Evolutionary conservation across 2,797 vertebrate genomes (phyloP).

Genomic region (Tangara arthus): DNA sequence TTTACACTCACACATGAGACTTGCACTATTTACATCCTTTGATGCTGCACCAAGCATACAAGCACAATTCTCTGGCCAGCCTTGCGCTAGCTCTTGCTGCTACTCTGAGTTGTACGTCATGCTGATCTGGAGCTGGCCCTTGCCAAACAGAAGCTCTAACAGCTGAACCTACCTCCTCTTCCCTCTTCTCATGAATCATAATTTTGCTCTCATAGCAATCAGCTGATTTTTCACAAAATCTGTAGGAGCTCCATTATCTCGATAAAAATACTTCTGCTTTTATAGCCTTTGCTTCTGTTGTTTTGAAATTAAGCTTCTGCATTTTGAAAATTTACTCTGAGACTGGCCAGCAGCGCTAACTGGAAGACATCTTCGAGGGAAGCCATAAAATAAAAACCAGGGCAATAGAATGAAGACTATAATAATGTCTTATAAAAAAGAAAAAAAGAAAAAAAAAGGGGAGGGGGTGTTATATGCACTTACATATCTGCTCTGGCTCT

Average conservation of each 20-base stretch:
- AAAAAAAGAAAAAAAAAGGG: background rate
- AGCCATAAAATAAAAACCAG: background rate
- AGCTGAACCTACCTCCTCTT: constrained; percentile 45
- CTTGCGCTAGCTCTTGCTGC: background rate
- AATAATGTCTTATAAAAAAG: background rate
- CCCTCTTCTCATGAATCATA: constrained; percentile 10
- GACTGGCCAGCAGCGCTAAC: background rate
- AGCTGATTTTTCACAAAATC: constrained; percentile 41
- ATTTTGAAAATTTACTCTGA: background rate
- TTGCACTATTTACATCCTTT: background rate
- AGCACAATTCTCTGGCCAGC: background rate
- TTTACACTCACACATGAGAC: accelerated
- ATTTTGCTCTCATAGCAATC: background rate
- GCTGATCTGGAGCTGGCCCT: background rate
- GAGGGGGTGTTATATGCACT: background rate
- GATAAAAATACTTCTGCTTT: background rate
- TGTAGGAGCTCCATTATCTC: background rate
- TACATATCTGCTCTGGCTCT: background rate
- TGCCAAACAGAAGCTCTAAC: constrained; percentile 13
- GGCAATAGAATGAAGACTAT: background rate
- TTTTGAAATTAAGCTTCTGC: background rate
- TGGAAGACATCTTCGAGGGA: background rate
- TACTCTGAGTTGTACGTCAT: background rate
- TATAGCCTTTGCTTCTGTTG: background rate
- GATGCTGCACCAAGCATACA: background rate